Evolutionary conservation across 2,797 vertebrate genomes (phyloP).

Genomic region (Poecilia picta): DNA sequence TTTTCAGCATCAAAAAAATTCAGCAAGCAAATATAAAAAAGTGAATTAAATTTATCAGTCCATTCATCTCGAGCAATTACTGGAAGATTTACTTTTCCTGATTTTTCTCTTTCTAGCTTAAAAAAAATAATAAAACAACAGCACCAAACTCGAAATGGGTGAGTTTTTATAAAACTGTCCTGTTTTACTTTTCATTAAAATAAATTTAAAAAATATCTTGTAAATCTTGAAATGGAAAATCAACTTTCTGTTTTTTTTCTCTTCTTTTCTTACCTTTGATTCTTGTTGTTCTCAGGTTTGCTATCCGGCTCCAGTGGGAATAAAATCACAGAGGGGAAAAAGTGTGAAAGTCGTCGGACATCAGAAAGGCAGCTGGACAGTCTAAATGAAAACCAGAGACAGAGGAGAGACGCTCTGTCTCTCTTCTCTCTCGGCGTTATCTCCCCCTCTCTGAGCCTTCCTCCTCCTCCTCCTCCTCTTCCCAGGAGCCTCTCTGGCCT

Average conservation of each 20-base stretch:
- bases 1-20: background rate
- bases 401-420: constrained; percentile 40
- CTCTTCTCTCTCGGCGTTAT: constrained; percentile 31
- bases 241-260: background rate
- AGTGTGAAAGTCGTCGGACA: constrained; percentile 18
- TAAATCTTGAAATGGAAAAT: background rate
- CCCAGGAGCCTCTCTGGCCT: constrained; percentile 65
- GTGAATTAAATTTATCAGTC: background rate
- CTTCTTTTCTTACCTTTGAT: constrained; percentile 50
- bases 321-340: constrained; percentile 20
- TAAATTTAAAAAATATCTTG: background rate
- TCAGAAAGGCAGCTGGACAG: constrained; percentile 2
- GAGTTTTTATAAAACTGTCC: background rate
- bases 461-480: constrained; percentile 39
- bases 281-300: constrained; percentile 26
- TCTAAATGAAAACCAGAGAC: constrained; percentile 18
- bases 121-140: background rate
- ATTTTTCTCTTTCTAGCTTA: background rate
- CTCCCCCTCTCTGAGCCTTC: constrained; percentile 26
- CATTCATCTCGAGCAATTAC: background rate
- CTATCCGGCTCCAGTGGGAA: background rate
- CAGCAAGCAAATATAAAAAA: background rate
- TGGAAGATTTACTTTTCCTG: background rate
- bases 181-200: background rate
- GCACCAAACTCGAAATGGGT: background rate